Percentiles rank a stretch among this genome's conserved stretches.
phyloP scores from a whole-genome alignment of 2,113 vertebrate species.

The Scophthalmus maximus region DNA sequence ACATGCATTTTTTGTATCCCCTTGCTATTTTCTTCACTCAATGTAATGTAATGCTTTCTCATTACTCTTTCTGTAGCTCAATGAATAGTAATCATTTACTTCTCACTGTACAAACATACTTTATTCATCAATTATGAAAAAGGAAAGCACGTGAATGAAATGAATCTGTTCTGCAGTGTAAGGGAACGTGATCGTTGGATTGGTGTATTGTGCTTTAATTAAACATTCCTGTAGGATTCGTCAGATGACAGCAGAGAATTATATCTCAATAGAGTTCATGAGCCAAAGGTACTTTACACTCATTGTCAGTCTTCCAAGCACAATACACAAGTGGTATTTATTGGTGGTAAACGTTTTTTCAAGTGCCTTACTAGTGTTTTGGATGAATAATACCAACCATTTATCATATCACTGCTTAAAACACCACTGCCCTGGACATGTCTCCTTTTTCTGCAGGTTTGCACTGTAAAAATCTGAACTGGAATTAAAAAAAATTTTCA shows the following conservation, averaged over 20 bases:
- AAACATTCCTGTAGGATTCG: conserved; percentile 15
- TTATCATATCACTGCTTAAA: conserved; percentile 32
- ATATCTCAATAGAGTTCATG: conserved; percentile 36
- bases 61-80: conserved; percentile 13
- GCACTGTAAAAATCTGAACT: conserved; percentile 58
- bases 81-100: conserved; percentile 31
- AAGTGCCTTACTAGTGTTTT: conserved; percentile 68
- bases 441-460: conserved; percentile 33
- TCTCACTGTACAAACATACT: conserved; percentile 31
- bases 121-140: conserved; percentile 44
- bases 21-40: conserved; percentile 27
- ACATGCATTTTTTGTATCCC: conserved; percentile 31
- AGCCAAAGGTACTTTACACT: conserved; percentile 55
- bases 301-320: conserved; percentile 55
- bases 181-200: conserved; percentile 44
- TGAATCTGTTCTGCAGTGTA: conserved; percentile 46
- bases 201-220: no score
- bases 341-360: conserved; percentile 31
- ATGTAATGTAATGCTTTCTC: conserved; percentile 33
- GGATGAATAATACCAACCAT: conserved; percentile 16
- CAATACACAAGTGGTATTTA: conserved; percentile 40
- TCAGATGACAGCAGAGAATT: conserved; percentile 26
- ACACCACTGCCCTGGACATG: conserved; percentile 22
- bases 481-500: conserved; percentile 56
- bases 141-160: conserved; percentile 47